Evolutionary conservation across 1,140 invertebrate species (phyloP).

Genomic region (Drosophila pruinosa): DNA sequence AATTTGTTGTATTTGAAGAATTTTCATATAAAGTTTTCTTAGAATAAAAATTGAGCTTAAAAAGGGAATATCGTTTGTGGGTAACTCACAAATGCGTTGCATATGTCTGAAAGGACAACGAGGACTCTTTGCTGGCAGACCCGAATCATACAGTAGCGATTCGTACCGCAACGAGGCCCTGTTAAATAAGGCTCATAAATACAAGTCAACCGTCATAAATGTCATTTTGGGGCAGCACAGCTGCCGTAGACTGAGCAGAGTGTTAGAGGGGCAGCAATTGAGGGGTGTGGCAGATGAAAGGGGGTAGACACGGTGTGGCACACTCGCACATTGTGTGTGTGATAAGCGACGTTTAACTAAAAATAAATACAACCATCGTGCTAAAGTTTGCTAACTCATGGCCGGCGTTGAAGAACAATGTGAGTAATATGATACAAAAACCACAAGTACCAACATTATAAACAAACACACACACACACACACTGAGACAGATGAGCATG

Average conservation of each 20-base stretch:
- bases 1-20: not conserved
- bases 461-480: not conserved
- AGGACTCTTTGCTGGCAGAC: not conserved
- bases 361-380: conserved; percentile 32
- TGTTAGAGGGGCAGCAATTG: not conserved
- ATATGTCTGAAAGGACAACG: not conserved
- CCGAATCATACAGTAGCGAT: not conserved
- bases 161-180: conserved; percentile 24
- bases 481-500: not conserved
- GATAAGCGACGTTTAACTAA: conserved; percentile 55
- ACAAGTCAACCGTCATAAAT: conserved; percentile 69
- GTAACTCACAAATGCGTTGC: not conserved
- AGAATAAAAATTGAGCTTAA: not conserved
- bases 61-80: not conserved
- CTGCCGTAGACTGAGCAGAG: too few species aligned
- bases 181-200: conserved; percentile 60
- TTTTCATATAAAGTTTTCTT: not conserved
- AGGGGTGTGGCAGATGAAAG: too few species aligned
- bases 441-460: conserved; percentile 30
- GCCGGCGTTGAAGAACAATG: conserved; percentile 27
- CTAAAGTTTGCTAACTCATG: conserved; percentile 45
- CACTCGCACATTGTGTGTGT: conserved; percentile 1
- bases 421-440: conserved; percentile 35
- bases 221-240: conserved; percentile 44
- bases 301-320: not conserved